Percentiles rank a stretch among this genome's conserved stretches.
Conservation (phyloP, 2,113 vertebrate species). For the Speoplatyrhinus poulsoni region DNA sequence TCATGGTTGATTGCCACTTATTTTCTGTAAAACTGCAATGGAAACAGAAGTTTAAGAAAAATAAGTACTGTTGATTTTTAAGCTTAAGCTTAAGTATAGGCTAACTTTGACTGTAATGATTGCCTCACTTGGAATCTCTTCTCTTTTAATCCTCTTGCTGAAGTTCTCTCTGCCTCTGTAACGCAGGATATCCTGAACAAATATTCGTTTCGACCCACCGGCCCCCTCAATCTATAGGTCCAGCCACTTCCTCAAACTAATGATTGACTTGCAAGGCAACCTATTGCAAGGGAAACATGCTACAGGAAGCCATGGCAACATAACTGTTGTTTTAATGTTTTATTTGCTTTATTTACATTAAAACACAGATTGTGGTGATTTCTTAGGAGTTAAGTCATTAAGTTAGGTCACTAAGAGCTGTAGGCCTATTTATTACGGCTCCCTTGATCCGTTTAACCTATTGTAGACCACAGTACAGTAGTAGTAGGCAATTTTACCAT, state of each 20-base stretch:
- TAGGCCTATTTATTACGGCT: background rate
- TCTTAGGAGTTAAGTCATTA: background rate
- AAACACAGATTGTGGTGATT: background rate
- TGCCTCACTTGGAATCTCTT: background rate
- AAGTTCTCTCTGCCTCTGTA: background rate
- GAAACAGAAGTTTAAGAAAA: background rate
- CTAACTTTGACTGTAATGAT: background rate
- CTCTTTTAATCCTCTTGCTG: background rate
- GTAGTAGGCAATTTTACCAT: background rate
- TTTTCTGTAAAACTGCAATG: background rate
- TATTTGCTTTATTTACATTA: background rate
- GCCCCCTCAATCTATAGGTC: background rate
- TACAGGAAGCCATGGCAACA: background rate
- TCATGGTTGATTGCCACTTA: too few species aligned
- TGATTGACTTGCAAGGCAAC: slow-evolving; percentile 10
- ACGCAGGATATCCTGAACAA: slow-evolving; percentile 38
- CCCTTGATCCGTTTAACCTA: background rate
- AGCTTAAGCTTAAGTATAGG: background rate
- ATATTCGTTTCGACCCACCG: slow-evolving; percentile 11
- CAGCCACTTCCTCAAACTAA: background rate
- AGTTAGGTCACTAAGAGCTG: background rate
- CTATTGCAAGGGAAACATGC: background rate
- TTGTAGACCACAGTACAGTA: background rate
- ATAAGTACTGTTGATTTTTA: background rate
- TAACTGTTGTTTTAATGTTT: too few species aligned